phyloP scores from a whole-genome alignment of 2,797 vertebrate species.

The Varecia variegata region DNA sequence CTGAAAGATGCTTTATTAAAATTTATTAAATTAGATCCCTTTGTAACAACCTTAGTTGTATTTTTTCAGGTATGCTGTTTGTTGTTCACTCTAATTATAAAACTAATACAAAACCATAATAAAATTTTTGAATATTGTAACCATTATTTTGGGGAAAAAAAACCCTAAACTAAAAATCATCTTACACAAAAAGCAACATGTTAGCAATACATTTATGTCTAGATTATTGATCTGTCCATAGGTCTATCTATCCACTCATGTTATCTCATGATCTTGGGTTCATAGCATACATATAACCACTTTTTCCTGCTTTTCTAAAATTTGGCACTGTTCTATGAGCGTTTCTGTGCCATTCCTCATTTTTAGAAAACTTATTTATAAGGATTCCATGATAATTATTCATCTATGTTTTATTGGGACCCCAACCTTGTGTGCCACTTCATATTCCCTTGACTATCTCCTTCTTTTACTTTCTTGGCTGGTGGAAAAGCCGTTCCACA shows the following conservation, averaged over 20 bases:
- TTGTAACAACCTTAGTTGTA: not conserved
- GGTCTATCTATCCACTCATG: not conserved
- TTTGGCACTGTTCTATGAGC: not conserved
- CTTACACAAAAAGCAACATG: not conserved
- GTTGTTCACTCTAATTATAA: slow-evolving; percentile 20
- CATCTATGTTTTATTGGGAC: not conserved
- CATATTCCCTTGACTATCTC: not conserved
- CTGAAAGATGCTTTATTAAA: slow-evolving; percentile 18
- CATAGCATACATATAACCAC: not conserved
- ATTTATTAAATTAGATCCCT: not conserved
- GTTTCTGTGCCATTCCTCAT: not conserved
- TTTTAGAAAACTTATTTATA: slow-evolving; percentile 30
- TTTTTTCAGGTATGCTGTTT: not conserved
- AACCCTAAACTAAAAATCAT: not conserved
- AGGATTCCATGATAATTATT: not conserved
- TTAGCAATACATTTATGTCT: slow-evolving; percentile 1
- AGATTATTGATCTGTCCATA: not conserved
- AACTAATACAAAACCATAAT: not conserved
- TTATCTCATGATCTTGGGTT: not conserved
- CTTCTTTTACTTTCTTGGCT: not conserved
- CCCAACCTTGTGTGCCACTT: not conserved
- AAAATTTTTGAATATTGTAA: slow-evolving; percentile 3
- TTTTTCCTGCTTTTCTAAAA: slow-evolving; percentile 8
- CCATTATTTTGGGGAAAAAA: not conserved
- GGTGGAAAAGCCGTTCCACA: not conserved